These are phyloP conservation scores for Threskiornis aethiopicus DNA, from an alignment of 2,797 vertebrate genomes.

Conservation along the genomic window DNA sequence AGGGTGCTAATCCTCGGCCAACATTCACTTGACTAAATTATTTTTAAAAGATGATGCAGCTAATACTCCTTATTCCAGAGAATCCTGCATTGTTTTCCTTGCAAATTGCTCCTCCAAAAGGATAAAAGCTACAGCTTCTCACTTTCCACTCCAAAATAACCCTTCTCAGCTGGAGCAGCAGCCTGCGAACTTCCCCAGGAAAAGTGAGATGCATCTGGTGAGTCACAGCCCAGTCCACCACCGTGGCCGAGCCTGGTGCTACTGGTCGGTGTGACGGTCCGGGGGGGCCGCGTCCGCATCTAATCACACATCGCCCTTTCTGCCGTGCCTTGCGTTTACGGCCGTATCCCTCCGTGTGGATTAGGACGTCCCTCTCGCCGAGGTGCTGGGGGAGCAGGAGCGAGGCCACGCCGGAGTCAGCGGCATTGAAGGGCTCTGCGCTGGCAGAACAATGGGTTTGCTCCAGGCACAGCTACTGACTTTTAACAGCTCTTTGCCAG, in stretches of 20 bases:
- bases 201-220: constrained; percentile 11
- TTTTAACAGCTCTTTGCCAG: constrained; percentile 66
- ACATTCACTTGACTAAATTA: constrained; percentile 50
- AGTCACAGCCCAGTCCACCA: background rate
- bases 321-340: background rate
- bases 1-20: constrained; percentile 47
- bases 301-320: background rate
- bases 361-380: background rate
- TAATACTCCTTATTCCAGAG: constrained; percentile 66
- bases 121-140: constrained; percentile 64
- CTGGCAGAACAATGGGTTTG: constrained; percentile 67
- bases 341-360: background rate
- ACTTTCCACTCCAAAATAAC: constrained; percentile 57
- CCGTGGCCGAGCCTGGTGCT: background rate
- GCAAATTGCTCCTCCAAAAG: constrained; percentile 70
- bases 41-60: constrained; percentile 67
- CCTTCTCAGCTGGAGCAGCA: background rate
- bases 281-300: background rate
- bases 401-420: constrained; percentile 35
- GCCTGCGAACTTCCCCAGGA: constrained; percentile 25
- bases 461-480: constrained; percentile 68
- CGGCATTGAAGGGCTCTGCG: constrained; percentile 27
- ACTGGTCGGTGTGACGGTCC: background rate
- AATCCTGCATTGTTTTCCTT: constrained; percentile 69
- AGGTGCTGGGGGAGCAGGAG: background rate